Conservation (phyloP, 2,888 invertebrate genomes). For the Dioctria rufipes region DNA sequence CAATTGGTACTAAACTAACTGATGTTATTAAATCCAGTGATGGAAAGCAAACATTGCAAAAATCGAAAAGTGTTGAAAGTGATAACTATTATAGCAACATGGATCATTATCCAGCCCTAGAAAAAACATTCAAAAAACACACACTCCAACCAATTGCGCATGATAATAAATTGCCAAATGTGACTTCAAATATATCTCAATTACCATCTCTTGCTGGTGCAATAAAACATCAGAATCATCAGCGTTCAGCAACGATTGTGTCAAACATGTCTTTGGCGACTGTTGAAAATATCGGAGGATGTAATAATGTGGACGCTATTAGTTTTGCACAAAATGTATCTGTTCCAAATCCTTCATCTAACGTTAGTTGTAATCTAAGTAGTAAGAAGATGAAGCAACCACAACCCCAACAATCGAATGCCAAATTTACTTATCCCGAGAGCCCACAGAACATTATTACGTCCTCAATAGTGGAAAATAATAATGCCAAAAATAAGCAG, state of each 20-base stretch:
- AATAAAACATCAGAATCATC: conserved; percentile 15
- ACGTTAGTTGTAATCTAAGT: conserved; percentile 3
- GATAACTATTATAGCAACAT: conserved; percentile 67
- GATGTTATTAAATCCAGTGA: conserved; percentile 55
- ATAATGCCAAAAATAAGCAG: conserved; percentile 59
- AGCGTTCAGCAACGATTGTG: conserved; percentile 24
- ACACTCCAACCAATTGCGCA: conserved; percentile 45
- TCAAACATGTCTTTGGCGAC: neutral
- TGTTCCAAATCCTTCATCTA: neutral
- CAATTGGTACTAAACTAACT: conserved; percentile 59
- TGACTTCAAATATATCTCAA: neutral
- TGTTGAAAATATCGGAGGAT: conserved; percentile 1
- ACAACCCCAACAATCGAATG: conserved; percentile 50
- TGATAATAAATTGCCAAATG: neutral
- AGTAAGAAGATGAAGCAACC: conserved; percentile 48
- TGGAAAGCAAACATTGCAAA: conserved; percentile 63
- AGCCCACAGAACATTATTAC: conserved; percentile 20
- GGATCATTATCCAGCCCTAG: conserved; percentile 72
- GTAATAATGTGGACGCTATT: conserved; percentile 13
- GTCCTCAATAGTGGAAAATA: conserved; percentile 55
- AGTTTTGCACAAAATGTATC: conserved; percentile 26
- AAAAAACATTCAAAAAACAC: conserved; percentile 70
- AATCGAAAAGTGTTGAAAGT: conserved; percentile 70
- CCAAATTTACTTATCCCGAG: conserved; percentile 51
- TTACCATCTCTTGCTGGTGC: conserved; percentile 8